Evolutionary conservation across 2,888 invertebrate genomes (phyloP), one percentile per base, ranked within the genome.

Genomic region (Pterobdella sp.): DNA sequence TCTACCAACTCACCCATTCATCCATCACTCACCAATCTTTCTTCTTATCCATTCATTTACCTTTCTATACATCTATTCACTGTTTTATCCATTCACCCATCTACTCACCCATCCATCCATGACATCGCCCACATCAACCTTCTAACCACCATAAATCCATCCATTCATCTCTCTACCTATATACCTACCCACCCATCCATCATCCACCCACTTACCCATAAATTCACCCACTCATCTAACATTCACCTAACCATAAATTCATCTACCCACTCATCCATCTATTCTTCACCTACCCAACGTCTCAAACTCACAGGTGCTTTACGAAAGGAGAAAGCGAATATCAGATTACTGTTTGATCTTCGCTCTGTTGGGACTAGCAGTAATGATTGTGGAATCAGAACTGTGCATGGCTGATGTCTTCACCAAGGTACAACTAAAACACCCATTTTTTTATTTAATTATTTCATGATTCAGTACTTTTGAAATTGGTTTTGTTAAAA

Each of bases 301-400:
- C 32, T 22, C 14, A 31, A 29, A 35, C 63, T 18, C 52, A 26
- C 32, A 69, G 65, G 7, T 73, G 32, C 32, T 73, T 29, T 73
- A 73, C 64, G 73, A 73, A 32, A 56, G 69, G 26, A 32, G 73
- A 22, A 73, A 73, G 69, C 34, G 73, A 36, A 73, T 73, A 34
- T 73, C 73, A 35, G 73, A 73, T 34, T 73, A 69, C 69, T 73
- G 69, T 49, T 69, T 73, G 22, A 69, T 69, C 35, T 73, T 73
- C 69, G 73, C 73, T 32, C 63, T 69, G n/a, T 52, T 73, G 32
- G 73, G 73, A 26, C 68, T 73, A 14, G 73, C 64, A 26, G 73
- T 64, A 18, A 73, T 73, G 73, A 64, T 73, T n/a, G 65, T 73
- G 3, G 73, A 73, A 37, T 63, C 73, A 26, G 73, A 73, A 64